Evolutionary conservation across 1,140 invertebrate genomes (phyloP).

Genomic region (Macrostomum lignano): DNA sequence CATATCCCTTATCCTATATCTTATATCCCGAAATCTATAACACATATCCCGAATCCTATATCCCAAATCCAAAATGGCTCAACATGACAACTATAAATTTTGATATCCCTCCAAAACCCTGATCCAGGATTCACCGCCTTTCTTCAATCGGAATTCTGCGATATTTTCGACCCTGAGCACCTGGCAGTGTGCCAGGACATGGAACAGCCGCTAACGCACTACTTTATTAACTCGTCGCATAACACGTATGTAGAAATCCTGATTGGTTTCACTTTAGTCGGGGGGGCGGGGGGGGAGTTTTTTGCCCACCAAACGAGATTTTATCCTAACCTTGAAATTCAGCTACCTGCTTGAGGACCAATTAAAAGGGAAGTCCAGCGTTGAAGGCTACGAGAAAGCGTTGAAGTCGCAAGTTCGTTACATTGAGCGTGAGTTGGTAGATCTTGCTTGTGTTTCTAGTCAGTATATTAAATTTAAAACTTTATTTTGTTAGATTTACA

Average conservation of each 20-base stretch:
- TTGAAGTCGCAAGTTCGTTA: conserved; percentile 15
- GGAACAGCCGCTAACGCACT: conserved; percentile 34
- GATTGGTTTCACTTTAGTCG: neutral
- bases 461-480: neutral
- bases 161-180: conserved; percentile 33
- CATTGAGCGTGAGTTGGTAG: conserved; percentile 9
- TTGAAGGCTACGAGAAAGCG: conserved; percentile 29
- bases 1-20: too few relatives aligned
- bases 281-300: neutral
- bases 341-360: conserved; percentile 33
- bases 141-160: conserved; percentile 33
- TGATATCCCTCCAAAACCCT: too few relatives aligned
- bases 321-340: neutral
- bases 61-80: too few relatives aligned
- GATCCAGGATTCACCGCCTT: conserved; percentile 34
- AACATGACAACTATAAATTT: too few relatives aligned
- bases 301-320: neutral
- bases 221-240: conserved; percentile 38
- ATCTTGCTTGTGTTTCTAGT: conserved; percentile 7
- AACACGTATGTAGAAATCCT: conserved; percentile 32
- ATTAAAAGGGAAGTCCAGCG: conserved; percentile 31
- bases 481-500: neutral
- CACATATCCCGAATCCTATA: too few relatives aligned
- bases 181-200: conserved; percentile 34
- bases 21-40: too few relatives aligned